Evolutionary conservation across 2,888 invertebrate species (phyloP).

Genomic region (Linnaemya vulpina): DNA sequence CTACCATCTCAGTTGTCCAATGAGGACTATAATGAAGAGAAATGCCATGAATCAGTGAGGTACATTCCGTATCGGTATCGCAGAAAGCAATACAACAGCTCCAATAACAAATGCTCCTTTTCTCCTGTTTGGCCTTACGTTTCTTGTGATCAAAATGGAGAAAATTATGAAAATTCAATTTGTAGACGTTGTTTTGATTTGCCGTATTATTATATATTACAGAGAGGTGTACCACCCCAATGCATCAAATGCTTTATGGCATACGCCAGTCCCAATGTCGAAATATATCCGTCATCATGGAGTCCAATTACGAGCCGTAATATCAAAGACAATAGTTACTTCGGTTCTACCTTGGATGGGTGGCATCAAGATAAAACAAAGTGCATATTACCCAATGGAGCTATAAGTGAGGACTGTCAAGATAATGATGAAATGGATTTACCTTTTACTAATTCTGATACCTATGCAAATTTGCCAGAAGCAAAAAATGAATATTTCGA

Average conservation of each 20-base stretch:
- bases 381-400: conserved; percentile 73
- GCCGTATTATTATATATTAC: conserved; percentile 74
- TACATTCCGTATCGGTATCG: conserved; percentile 75
- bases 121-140: conserved; percentile 75
- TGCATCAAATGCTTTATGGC: conserved; percentile 73
- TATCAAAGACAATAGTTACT: conserved; percentile 26
- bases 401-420: conserved; percentile 72
- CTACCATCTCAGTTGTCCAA: neutral
- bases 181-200: conserved; percentile 74
- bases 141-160: conserved; percentile 66
- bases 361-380: conserved; percentile 74
- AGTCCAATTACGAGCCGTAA: neutral
- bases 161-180: neutral
- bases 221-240: conserved; percentile 73
- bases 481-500: conserved; percentile 54
- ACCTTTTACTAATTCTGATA: neutral
- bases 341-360: conserved; percentile 49
- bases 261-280: neutral
- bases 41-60: conserved; percentile 75
- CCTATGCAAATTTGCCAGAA: conserved; percentile 35
- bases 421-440: neutral
- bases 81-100: conserved; percentile 19
- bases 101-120: conserved; percentile 65
- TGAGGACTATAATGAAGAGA: conserved; percentile 64
- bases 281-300: conserved; percentile 48